Conservation (phyloP, 2,888 invertebrate genomes). For the Pristionchus exspectatus region DNA sequence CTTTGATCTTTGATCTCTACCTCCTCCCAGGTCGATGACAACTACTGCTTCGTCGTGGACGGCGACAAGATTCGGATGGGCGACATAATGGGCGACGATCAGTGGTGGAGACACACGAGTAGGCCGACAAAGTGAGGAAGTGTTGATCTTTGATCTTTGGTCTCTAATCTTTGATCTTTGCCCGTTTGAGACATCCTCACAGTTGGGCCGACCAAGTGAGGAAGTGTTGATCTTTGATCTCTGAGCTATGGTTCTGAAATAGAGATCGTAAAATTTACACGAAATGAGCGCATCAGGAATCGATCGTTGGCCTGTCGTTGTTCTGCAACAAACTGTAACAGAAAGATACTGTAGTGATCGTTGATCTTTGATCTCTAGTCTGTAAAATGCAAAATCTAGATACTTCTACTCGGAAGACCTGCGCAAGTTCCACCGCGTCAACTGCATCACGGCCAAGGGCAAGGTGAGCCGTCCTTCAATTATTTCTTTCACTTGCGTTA, state of each 20-base stretch:
- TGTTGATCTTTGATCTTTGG: not conserved
- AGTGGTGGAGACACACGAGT: slow-evolving; percentile 78
- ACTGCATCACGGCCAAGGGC: slow-evolving; percentile 76
- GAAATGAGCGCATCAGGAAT: too few relatives aligned
- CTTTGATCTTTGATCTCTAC: not conserved
- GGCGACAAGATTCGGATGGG: slow-evolving; percentile 74
- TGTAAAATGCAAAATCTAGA: not conserved
- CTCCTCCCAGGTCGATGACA: slow-evolving; percentile 66
- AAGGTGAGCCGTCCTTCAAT: slow-evolving; percentile 59
- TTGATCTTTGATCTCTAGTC: not conserved
- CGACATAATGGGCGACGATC: slow-evolving; percentile 77
- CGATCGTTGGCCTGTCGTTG: too few relatives aligned
- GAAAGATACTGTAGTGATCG: too few relatives aligned
- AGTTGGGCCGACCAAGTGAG: too few relatives aligned
- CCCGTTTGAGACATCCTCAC: not conserved
- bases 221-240: not conserved
- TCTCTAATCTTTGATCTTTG: not conserved
- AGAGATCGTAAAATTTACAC: too few relatives aligned
- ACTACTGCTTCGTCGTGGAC: slow-evolving; percentile 79
- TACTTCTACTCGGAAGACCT: slow-evolving; percentile 78
- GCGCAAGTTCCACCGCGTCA: slow-evolving; percentile 77
- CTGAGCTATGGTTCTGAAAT: too few relatives aligned
- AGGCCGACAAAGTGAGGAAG: slow-evolving; percentile 74
- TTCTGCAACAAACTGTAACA: too few relatives aligned
- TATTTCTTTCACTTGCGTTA: too few relatives aligned